These are phyloP conservation scores for Sphaeramia orbicularis DNA, from an alignment of 2,797 vertebrate genomes.

Conservation along the genomic window DNA sequence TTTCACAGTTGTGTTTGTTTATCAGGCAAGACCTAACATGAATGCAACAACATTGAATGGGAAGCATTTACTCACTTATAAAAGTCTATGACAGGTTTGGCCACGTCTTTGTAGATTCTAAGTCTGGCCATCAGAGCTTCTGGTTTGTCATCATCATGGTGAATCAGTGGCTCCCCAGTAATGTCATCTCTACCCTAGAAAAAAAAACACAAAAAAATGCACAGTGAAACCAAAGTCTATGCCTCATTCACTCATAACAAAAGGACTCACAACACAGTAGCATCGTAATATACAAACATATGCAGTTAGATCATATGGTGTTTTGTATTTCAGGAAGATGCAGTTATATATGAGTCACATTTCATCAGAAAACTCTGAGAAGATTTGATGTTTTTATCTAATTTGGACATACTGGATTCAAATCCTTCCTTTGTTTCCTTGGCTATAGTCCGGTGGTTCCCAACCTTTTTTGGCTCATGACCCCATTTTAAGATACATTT, in stretches of 20 bases:
- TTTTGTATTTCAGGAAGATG: too few species aligned
- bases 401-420: not conserved
- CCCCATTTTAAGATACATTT: too few species aligned
- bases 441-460: not conserved
- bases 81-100: constrained; percentile 93
- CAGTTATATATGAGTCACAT: too few species aligned
- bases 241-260: not conserved
- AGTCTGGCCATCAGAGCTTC: constrained; percentile 91
- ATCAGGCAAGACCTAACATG: too few species aligned
- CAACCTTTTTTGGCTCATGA: too few species aligned
- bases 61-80: constrained; percentile 89
- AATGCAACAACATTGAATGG: not conserved
- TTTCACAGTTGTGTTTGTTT: too few species aligned
- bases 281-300: not conserved
- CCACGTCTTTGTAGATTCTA: constrained; percentile 95
- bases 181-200: constrained; percentile 91
- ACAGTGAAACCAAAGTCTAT: constrained; percentile 1
- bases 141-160: constrained; percentile 92
- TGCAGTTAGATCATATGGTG: not conserved
- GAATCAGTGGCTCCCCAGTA: constrained; percentile 91
- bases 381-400: too few species aligned
- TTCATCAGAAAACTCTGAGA: too few species aligned
- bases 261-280: not conserved
- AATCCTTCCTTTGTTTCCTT: not conserved
- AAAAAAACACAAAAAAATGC: constrained; percentile 3